Evolutionary conservation across 2,797 vertebrate species (phyloP).

Genomic region (Hippopotamyrus pictus): DNA sequence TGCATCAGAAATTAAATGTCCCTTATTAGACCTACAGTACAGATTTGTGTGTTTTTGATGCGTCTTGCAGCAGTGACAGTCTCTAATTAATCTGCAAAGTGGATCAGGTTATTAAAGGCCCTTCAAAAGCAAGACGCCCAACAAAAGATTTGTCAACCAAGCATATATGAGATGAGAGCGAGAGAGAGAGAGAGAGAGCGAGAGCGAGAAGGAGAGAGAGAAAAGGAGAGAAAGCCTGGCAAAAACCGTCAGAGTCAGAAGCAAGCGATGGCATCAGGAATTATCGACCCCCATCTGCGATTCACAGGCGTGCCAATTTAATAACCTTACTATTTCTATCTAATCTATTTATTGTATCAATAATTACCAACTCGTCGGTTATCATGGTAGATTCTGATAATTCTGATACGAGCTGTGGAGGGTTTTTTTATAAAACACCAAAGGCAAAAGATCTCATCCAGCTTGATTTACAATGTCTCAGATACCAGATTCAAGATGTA

Average conservation of each 20-base stretch:
- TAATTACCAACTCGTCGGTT: neutral
- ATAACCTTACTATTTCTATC: neutral
- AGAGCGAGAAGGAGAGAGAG: neutral
- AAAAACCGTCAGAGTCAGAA: neutral
- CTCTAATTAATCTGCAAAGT: constrained; percentile 56
- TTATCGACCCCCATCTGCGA: neutral
- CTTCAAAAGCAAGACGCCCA: constrained; percentile 42
- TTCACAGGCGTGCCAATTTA: constrained; percentile 7
- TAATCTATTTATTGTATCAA: constrained; percentile 16
- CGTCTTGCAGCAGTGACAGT: constrained; percentile 55
- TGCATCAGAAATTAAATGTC: constrained; percentile 59
- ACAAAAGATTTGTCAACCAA: constrained; percentile 42
- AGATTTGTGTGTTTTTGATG: constrained; percentile 39
- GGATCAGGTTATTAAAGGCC: constrained; percentile 50
- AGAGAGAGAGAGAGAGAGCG: neutral
- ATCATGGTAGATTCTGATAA: neutral
- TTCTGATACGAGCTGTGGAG: neutral
- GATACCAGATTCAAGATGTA: neutral
- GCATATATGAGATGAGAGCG: constrained; percentile 16
- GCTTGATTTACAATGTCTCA: neutral
- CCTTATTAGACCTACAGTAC: constrained; percentile 59
- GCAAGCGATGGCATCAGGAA: neutral
- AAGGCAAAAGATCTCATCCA: neutral
- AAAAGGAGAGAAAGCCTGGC: neutral
- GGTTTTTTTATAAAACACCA: neutral